phyloP scores from a whole-genome alignment of 2,888 invertebrate genomes.

The Rhyacophila evoluta region DNA sequence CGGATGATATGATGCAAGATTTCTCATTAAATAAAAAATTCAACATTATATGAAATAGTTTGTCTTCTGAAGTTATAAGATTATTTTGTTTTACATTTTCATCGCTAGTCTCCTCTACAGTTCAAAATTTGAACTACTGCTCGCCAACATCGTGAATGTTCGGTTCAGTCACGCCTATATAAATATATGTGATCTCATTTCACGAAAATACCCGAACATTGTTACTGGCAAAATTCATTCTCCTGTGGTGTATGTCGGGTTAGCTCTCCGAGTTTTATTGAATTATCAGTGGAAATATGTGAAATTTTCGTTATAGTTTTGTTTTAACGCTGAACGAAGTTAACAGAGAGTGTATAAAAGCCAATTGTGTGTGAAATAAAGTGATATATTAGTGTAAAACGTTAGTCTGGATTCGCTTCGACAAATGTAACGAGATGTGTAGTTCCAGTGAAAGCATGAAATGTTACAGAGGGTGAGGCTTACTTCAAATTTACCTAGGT shows the following conservation, averaged over 20 bases:
- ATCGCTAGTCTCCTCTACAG: not conserved
- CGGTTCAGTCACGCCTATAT: slow-evolving; percentile 52
- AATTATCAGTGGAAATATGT: slow-evolving; percentile 47
- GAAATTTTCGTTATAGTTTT: slow-evolving; percentile 38
- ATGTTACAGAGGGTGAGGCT: slow-evolving; percentile 50
- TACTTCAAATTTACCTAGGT: slow-evolving; percentile 37
- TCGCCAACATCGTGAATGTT: slow-evolving; percentile 39
- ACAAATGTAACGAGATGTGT: slow-evolving; percentile 45
- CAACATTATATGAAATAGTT: not conserved
- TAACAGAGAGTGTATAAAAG: slow-evolving; percentile 27
- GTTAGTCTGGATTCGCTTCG: slow-evolving; percentile 43
- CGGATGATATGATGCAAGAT: no score
- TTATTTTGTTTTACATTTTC: not conserved
- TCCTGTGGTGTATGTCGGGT: slow-evolving; percentile 63
- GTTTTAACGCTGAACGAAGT: slow-evolving; percentile 32
- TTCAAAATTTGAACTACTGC: slow-evolving; percentile 1
- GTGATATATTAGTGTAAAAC: slow-evolving; percentile 44
- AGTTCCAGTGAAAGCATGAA: slow-evolving; percentile 52
- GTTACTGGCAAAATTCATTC: slow-evolving; percentile 48
- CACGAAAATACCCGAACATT: slow-evolving; percentile 47
- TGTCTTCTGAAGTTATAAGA: not conserved
- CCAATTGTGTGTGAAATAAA: slow-evolving; percentile 37
- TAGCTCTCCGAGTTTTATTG: slow-evolving; percentile 56
- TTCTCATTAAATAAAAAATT: no score
- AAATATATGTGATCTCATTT: slow-evolving; percentile 50